Evolutionary conservation across 1,140 invertebrate genomes (phyloP).

Genomic region (Eumaeus atala): DNA sequence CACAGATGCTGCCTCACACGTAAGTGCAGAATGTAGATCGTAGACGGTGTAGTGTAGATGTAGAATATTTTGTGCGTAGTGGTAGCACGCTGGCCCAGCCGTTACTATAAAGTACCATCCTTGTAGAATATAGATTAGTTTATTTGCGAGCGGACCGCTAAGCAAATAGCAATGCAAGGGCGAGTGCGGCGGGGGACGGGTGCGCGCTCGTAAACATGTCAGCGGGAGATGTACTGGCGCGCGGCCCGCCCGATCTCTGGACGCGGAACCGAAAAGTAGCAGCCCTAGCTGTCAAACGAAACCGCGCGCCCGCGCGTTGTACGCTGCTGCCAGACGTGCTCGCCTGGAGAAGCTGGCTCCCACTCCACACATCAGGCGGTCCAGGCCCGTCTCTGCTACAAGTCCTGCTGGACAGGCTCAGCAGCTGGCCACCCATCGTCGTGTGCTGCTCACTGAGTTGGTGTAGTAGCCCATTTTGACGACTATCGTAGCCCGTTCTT

Average conservation of each 20-base stretch:
- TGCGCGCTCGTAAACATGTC: conserved; percentile 44
- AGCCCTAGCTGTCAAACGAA: not conserved
- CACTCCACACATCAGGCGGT: too few relatives aligned
- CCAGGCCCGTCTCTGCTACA: too few relatives aligned
- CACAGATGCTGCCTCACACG: not conserved
- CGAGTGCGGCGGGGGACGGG: conserved; percentile 6
- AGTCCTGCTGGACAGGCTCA: too few relatives aligned
- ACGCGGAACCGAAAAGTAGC: not conserved
- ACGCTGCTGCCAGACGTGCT: not conserved
- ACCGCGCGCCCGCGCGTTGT: not conserved
- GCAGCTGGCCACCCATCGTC: too few relatives aligned
- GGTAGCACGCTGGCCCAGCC: not conserved
- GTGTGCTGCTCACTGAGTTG: too few relatives aligned
- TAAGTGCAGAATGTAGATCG: not conserved
- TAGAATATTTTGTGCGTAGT: not conserved
- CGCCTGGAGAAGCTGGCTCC: not conserved
- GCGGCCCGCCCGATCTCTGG: conserved; percentile 22
- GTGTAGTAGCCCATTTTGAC: too few relatives aligned
- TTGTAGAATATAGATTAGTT: conserved; percentile 50
- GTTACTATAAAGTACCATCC: conserved; percentile 34
- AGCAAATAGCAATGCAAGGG: conserved; percentile 35
- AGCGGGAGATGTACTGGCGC: conserved; percentile 32
- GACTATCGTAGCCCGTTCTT: too few relatives aligned
- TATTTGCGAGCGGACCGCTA: conserved; percentile 32
- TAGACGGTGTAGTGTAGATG: too few relatives aligned